Evolutionary conservation across 2,113 vertebrate species (phyloP).

Genomic region (Leuciscus idus): DNA sequence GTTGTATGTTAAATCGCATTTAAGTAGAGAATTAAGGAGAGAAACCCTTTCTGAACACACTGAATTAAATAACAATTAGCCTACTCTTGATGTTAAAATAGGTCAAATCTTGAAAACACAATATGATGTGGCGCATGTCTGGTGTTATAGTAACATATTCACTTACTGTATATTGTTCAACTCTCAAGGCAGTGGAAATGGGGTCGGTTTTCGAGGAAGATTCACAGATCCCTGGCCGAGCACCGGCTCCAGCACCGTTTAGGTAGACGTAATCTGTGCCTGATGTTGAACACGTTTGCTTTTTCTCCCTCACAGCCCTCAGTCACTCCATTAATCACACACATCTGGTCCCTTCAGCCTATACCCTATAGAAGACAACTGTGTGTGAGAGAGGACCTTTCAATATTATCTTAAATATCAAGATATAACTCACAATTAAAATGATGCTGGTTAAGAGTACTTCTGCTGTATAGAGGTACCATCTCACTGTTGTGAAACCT

Average conservation of each 20-base stretch:
- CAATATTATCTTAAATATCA: not conserved
- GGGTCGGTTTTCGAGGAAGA: not conserved
- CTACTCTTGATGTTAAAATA: not conserved
- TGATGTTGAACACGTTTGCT: conserved; percentile 52
- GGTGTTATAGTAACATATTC: not conserved
- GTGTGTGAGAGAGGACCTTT: conserved; percentile 18
- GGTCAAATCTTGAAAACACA: not conserved
- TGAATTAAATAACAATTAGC: not conserved
- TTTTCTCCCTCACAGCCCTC: conserved; percentile 39
- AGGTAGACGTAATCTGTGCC: conserved; percentile 29
- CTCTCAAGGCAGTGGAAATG: not conserved
- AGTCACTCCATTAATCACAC: conserved; percentile 57
- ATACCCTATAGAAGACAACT: conserved; percentile 37
- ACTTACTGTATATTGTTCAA: not conserved
- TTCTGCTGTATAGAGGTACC: too few relatives aligned
- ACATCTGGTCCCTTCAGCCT: conserved; percentile 56
- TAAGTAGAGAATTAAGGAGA: not conserved
- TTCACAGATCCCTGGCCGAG: not conserved
- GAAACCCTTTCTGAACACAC: not conserved
- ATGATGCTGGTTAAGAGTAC: not conserved
- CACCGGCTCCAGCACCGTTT: not conserved
- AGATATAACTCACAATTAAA: not conserved
- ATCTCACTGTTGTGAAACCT: too few relatives aligned
- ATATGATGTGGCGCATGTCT: not conserved
- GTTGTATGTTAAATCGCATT: not conserved